Evolutionary conservation across 2,888 invertebrate species (phyloP).

Genomic region (Baronia brevicornis): DNA sequence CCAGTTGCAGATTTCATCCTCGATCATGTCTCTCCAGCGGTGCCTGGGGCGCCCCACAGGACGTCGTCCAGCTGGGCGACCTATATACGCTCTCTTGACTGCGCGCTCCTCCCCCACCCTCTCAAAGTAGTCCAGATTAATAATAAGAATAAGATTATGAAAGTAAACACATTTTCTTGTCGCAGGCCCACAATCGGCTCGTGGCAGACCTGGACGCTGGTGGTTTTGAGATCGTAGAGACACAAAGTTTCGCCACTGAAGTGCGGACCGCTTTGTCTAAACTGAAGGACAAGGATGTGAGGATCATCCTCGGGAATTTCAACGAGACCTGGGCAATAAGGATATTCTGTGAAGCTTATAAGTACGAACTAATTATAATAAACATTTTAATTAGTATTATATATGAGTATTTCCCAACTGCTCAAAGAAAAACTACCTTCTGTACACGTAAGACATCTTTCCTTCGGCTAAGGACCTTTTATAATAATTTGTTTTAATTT

Average conservation of each 20-base stretch:
- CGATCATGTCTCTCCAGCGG: too few species aligned
- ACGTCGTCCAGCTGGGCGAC: too few species aligned
- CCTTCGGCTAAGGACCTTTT: too few species aligned
- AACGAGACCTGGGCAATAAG: slow-evolving; percentile 94
- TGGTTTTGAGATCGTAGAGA: slow-evolving; percentile 88
- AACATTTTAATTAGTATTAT: background rate
- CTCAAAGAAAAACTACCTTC: background rate
- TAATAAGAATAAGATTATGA: too few species aligned
- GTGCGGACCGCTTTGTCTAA: slow-evolving; percentile 86
- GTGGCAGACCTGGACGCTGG: slow-evolving; percentile 89
- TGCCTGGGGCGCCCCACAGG: too few species aligned
- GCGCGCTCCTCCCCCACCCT: too few species aligned
- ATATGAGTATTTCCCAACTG: background rate
- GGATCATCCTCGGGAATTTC: slow-evolving; percentile 97
- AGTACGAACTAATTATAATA: slow-evolving; percentile 49
- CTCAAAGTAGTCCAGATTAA: too few species aligned
- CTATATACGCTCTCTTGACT: too few species aligned
- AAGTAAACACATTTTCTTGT: too few species aligned
- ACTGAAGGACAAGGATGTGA: slow-evolving; percentile 91
- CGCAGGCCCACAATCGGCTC: slow-evolving; percentile 89
- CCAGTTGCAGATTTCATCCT: too few species aligned
- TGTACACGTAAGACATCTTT: too few species aligned
- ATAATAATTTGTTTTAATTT: too few species aligned
- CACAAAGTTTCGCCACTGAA: slow-evolving; percentile 94
- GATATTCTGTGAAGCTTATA: slow-evolving; percentile 91